Percentiles rank a stretch among this genome's conserved stretches.
Evolutionary conservation across 2,888 invertebrate genomes (phyloP).

Genomic region (Sabatieria punctata): DNA sequence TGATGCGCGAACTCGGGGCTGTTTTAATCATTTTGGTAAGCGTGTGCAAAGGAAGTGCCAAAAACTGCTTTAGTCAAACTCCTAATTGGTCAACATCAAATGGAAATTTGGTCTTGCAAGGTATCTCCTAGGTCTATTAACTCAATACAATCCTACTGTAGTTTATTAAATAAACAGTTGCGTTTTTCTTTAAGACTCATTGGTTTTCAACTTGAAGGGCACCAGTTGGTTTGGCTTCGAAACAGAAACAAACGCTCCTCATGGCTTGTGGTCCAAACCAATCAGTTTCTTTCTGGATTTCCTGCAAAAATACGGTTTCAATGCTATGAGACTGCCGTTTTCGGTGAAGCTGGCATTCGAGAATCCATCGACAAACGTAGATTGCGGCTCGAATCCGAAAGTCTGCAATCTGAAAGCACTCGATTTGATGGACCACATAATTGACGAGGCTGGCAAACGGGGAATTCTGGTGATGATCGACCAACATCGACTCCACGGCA

Average conservation of each 20-base stretch:
- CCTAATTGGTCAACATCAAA: too few relatives aligned
- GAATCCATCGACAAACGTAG: neutral
- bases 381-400: neutral
- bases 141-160: too few relatives aligned
- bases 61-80: too few relatives aligned
- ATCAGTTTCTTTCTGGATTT: neutral
- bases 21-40: too few relatives aligned
- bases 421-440: neutral
- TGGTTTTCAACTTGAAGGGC: slow-evolving; percentile 1
- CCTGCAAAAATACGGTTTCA: neutral
- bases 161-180: too few relatives aligned
- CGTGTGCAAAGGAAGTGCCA: too few relatives aligned
- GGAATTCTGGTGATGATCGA: slow-evolving; percentile 3
- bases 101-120: too few relatives aligned
- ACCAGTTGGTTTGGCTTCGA: slow-evolving; percentile 2
- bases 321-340: neutral
- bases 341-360: neutral
- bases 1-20: too few relatives aligned
- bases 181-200: too few relatives aligned
- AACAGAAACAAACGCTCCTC: neutral
- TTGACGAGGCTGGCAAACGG: neutral
- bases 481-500: neutral
- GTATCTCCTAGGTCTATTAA: too few relatives aligned
- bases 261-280: neutral
- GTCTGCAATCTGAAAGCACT: neutral